These are phyloP conservation scores for Plectropomus leopardus DNA, from an alignment of 2,113 vertebrate genomes.

Conservation along the genomic window DNA sequence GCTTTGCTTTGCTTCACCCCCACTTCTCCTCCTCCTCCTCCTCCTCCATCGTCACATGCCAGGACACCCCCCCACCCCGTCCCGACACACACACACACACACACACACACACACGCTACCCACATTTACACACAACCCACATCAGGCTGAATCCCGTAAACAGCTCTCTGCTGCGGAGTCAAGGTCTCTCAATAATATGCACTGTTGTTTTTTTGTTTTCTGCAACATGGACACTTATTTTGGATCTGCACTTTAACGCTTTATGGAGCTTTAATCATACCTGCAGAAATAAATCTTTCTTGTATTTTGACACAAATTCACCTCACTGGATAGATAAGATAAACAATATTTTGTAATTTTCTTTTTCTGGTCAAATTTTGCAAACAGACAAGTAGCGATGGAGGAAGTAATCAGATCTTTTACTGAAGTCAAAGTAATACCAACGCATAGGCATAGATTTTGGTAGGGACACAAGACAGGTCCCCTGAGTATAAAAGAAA, in stretches of 20 bases:
- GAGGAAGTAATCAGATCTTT: no score
- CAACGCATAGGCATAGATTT: no score
- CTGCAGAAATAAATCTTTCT: background rate
- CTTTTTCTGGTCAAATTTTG: no score
- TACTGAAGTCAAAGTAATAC: no score
- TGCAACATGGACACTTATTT: conserved; percentile 4
- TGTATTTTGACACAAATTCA: background rate
- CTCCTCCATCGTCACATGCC: conserved; percentile 68
- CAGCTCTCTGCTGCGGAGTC: conserved; percentile 33
- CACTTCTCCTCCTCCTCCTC: conserved; percentile 30
- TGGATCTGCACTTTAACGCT: background rate
- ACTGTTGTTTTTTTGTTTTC: conserved; percentile 16
- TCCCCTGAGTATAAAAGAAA: no score
- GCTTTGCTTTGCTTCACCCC: conserved; percentile 30
- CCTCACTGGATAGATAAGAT: background rate
- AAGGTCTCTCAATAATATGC: conserved; percentile 36
- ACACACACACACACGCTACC: background rate
- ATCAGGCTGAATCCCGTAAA: conserved; percentile 11
- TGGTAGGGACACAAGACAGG: no score
- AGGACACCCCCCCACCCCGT: conserved; percentile 26
- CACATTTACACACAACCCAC: background rate
- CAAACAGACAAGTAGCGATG: no score
- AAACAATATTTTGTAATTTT: no score
- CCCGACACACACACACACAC: conserved; percentile 11
- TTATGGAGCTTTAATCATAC: background rate